These are phyloP conservation scores for Anguilla megastoma DNA, from an alignment of 2,797 vertebrate species.

Conservation along the genomic window DNA sequence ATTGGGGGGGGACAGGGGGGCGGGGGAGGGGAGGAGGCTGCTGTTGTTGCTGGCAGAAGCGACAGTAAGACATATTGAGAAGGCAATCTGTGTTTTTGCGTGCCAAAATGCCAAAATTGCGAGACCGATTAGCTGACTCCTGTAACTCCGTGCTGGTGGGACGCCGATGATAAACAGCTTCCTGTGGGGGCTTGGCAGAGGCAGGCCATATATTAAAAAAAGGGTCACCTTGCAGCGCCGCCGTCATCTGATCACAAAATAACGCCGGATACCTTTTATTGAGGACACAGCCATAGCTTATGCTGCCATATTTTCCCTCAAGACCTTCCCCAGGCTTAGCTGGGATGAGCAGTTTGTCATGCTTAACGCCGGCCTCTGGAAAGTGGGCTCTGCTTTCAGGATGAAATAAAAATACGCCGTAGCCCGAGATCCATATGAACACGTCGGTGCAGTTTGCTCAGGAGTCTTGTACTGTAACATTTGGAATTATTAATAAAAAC, in stretches of 20 bases:
- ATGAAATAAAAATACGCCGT: neutral
- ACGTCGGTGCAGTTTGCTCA: neutral
- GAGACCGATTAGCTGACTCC: constrained; percentile 51
- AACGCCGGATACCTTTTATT: constrained; percentile 40
- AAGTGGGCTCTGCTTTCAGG: neutral
- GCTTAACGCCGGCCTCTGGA: neutral
- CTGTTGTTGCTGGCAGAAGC: constrained; percentile 17
- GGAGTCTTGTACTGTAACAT: neutral
- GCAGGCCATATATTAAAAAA: constrained; percentile 47
- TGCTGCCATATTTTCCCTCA: constrained; percentile 59
- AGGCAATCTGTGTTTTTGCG: constrained; percentile 39
- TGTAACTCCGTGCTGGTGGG: constrained; percentile 51
- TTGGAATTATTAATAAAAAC: neutral
- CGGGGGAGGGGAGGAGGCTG: neutral
- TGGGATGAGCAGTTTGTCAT: neutral
- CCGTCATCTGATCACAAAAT: constrained; percentile 42
- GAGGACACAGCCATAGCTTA: constrained; percentile 56
- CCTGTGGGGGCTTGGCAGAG: constrained; percentile 52
- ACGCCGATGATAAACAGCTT: constrained; percentile 54
- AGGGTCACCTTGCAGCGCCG: constrained; percentile 55
- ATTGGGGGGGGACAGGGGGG: neutral
- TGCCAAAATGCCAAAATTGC: constrained; percentile 33
- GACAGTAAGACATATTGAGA: constrained; percentile 38
- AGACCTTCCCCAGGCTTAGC: constrained; percentile 49
- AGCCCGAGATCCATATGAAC: neutral